Base-by-base conservation (phyloP, 2,888 invertebrate genomes). In the Laspeyria flexula region DNA sequence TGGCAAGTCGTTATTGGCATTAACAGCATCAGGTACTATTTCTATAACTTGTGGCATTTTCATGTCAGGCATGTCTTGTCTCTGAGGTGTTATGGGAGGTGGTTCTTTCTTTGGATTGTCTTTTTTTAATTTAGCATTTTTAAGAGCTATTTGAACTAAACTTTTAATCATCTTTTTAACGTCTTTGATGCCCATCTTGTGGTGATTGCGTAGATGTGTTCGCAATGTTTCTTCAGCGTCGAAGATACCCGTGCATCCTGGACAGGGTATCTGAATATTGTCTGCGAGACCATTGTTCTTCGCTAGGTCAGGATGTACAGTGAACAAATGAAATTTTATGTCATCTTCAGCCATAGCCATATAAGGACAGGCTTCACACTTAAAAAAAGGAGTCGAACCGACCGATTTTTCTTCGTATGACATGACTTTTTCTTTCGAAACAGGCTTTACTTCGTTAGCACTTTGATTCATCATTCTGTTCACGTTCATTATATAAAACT, bases 201-300 rank as follows among this genome's bases (percentile, higher is more conserved):
- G 96, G 75, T 96, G 96, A 68, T 94, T 93, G 16, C 94, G 90
- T 3, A 96, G 84, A 76, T 96, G 96, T 3, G 93, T 92, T 63
- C 94, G 87, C 0, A 96, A 79, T 0, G 95, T 94, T 68, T 94
- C 93, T 66, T 93, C 93, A 7, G 93, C 93, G 67, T 94, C 94
- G 72, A 96, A 96, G 1, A 94, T 81, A 73, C 95, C 95, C 0
- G 91, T 79, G 73, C 96, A 96, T 6, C 95, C 96, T 10, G 95
- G 95, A 69, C 96, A 96, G 59, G 90, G 90, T 5, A 95, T 88
- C 54, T 93, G 92, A 45, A 92, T 86, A 61, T 93, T 87, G 69
- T 94, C 93, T 15, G 90, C 89, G 0, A 92, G 81, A 18, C 93
- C 92, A 71, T 94, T 94, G 42, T 83, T 93, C 70, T 90, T 93